Evolutionary conservation across 2,113 vertebrate genomes (phyloP).

Genomic region (Mastomys coucha): DNA sequence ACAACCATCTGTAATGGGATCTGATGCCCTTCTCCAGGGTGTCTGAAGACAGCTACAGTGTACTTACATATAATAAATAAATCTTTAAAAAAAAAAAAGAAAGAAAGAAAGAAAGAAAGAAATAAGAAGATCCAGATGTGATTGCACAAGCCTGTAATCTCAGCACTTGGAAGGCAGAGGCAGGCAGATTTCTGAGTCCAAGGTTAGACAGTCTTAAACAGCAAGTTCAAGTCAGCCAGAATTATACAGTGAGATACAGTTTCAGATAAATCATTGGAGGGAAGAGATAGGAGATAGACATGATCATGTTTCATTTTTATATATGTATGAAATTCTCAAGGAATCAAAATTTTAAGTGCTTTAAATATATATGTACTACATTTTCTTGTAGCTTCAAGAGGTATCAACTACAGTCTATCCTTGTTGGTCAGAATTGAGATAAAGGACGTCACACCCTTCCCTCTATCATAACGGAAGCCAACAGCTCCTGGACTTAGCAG

Average conservation of each 20-base stretch:
- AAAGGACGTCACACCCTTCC: neutral
- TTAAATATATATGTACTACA: neutral
- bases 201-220: neutral
- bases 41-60: too few relatives aligned
- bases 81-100: too few relatives aligned
- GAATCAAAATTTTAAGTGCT: neutral
- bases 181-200: neutral
- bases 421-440: neutral
- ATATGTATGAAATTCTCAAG: neutral
- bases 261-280: neutral
- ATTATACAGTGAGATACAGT: neutral
- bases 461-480: neutral
- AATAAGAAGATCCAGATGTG: neutral
- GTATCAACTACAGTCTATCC: neutral
- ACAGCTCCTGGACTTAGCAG: neutral
- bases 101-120: neutral
- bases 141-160: neutral
- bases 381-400: constrained; percentile 24
- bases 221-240: neutral
- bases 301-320: neutral
- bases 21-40: too few relatives aligned
- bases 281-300: neutral
- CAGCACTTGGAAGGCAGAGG: neutral
- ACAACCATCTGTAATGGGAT: too few relatives aligned
- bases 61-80: too few relatives aligned